phyloP scores from a whole-genome alignment of 2,888 invertebrate genomes.

The Saturnia pavonia region DNA sequence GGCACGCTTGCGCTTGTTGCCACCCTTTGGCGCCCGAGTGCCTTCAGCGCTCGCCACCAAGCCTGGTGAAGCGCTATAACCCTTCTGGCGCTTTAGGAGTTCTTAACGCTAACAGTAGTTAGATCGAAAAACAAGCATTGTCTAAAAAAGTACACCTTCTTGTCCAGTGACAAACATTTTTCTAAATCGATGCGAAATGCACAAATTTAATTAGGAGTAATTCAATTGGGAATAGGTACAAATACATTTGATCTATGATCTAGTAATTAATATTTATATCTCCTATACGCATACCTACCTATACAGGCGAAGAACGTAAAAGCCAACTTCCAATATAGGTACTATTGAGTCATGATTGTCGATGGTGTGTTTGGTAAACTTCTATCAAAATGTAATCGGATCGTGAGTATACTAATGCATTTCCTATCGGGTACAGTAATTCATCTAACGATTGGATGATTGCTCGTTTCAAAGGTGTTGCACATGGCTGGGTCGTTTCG shows the following conservation, averaged over 20 bases:
- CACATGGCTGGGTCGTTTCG: constrained; percentile 11
- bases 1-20: no score
- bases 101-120: no score
- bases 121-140: no score
- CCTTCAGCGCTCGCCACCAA: no score
- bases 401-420: constrained; percentile 28
- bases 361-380: not conserved
- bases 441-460: constrained; percentile 42
- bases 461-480: constrained; percentile 38
- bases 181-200: not conserved
- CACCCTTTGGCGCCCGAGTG: no score
- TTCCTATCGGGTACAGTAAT: constrained; percentile 36
- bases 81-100: no score
- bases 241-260: not conserved
- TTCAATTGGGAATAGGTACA: not conserved
- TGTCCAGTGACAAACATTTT: not conserved
- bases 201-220: not conserved
- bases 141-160: not conserved
- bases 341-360: constrained; percentile 10
- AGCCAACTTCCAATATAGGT: not conserved
- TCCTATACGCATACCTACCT: not conserved
- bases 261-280: not conserved
- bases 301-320: not conserved
- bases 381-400: constrained; percentile 25
- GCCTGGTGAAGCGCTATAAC: no score